Base-by-base conservation (phyloP, 2,113 vertebrate genomes). In the Scytalopus superciliaris region DNA sequence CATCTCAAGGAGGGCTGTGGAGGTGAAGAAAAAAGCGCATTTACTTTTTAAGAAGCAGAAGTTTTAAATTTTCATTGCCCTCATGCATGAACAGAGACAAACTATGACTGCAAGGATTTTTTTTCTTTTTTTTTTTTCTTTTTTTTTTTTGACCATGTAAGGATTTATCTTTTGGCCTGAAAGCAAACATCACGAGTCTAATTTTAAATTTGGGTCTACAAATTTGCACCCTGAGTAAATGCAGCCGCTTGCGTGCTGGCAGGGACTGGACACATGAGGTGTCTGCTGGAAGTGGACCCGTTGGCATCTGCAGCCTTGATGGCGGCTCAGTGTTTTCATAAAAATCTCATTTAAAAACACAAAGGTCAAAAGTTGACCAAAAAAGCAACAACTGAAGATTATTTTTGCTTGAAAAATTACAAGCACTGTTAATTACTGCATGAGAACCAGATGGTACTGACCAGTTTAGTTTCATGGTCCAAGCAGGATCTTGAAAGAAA, bases 371-470 rank as follows among this genome's bases (percentile, higher is more conserved):
- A 84, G 60, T 87, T 92, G 68, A 88, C 60, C 27, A 45, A 49
- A 91, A 94, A 93, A 37, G 30, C 55, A 67, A 74, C 79, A 84
- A 53, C 21, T 0, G 0, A 82, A 87, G 52, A 24, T 31, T 93
- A 62, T 39, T 81, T 90, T 88, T 67, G 56, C 85, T 86, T 94
- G 82, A 94, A 96, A 81, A 88, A 91, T 93, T 88, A 62, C 63
- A 80, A 92, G 49, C 40, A 3, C 40, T 93, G 12, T 93, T 95
- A 92, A 92, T 92, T 95, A 81, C 69, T 84, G 52, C 76, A 78
- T 75, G 90, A 86, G 85, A 96, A 93, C 76, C 92, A 94, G 96
- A 89, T 74, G 40, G 69, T 92, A 75, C 49, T 92, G 93, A 86
- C 68, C 77, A 42, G 72, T 57, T 90, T 35, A 67, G 68, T 90